Conservation (phyloP, 2,797 vertebrate species). For the Pelobates cultripes region DNA sequence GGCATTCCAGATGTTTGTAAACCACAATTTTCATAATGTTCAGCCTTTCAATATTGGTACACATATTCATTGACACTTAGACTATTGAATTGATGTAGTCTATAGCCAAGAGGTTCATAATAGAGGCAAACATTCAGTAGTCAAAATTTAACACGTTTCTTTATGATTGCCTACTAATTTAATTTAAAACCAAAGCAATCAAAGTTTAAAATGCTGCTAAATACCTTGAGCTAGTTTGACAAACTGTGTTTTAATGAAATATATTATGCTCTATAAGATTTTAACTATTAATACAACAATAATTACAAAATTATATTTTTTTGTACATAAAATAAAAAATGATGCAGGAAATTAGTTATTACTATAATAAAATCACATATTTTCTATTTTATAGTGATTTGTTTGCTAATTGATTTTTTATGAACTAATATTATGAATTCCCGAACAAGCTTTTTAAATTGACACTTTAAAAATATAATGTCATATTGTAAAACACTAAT, state of each 20-base stretch:
- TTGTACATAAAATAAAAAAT: constrained; percentile 2
- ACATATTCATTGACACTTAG: too few species aligned
- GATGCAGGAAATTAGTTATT: constrained; percentile 21
- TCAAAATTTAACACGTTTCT: background rate
- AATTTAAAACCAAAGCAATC: background rate
- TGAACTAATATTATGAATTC: background rate
- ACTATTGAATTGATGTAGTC: too few species aligned
- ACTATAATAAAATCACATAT: background rate
- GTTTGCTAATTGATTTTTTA: background rate
- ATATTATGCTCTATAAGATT: background rate
- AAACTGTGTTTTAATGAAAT: background rate
- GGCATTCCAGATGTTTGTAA: too few species aligned
- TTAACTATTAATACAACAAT: constrained; percentile 12
- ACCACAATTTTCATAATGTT: too few species aligned
- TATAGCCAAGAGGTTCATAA: too few species aligned
- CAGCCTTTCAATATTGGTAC: too few species aligned
- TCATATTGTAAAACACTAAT: background rate
- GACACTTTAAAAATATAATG: constrained; percentile 5
- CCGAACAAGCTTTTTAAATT: background rate
- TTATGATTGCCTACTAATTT: too few species aligned
- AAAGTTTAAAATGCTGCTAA: background rate
- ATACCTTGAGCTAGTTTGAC: background rate
- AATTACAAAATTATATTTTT: constrained; percentile 1
- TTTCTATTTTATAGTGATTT: background rate
- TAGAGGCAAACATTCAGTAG: too few species aligned